Evolutionary conservation across 2,797 vertebrate species (phyloP).

Genomic region (Melanotaenia nigrans): DNA sequence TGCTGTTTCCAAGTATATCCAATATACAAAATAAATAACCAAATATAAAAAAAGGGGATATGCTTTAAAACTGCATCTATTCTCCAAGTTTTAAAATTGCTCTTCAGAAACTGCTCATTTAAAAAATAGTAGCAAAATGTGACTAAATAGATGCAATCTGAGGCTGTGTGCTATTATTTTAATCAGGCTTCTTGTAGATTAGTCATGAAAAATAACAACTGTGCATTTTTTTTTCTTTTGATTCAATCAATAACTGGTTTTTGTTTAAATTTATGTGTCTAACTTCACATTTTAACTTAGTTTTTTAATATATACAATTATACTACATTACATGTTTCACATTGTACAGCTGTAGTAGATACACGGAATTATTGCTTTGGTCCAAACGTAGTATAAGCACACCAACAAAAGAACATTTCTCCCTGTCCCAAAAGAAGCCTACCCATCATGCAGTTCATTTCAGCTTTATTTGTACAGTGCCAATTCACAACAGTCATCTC

Average conservation of each 20-base stretch:
- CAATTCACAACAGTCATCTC: no score
- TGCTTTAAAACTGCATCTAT: no score
- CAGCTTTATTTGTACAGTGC: no score
- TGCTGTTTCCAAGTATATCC: no score
- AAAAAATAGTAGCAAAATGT: neutral
- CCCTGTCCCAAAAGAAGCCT: no score
- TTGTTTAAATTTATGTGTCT: neutral
- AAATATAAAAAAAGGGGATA: no score
- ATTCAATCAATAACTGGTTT: neutral
- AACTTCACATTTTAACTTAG: neutral
- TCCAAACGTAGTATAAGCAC: neutral
- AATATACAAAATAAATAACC: no score
- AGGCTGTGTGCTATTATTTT: neutral
- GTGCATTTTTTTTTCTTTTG: neutral
- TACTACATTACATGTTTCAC: neutral
- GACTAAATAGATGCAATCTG: neutral
- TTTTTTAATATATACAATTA: neutral
- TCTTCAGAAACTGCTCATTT: no score
- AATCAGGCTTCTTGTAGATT: neutral
- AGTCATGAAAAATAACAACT: neutral
- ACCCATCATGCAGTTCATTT: no score
- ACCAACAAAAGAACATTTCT: no score
- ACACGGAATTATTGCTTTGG: neutral
- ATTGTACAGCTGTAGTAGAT: neutral
- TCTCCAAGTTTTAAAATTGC: no score